A percentile compares a stretch with the other conserved stretches of the same genome.
Conservation (phyloP, 2,888 invertebrate species). For the Hydriomena furcata region DNA sequence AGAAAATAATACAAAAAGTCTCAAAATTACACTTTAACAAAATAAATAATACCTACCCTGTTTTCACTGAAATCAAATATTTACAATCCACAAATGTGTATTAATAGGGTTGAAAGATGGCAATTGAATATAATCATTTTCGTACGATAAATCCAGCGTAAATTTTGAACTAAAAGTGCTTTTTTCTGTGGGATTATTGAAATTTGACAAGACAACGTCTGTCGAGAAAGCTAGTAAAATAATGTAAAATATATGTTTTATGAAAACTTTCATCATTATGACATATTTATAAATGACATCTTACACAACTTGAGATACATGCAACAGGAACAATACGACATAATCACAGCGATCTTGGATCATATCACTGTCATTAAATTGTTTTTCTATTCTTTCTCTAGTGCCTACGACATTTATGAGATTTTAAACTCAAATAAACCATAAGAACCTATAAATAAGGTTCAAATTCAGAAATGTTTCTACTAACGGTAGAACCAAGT, state of each 20-base stretch:
- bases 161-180: no score
- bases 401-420: constrained; percentile 25
- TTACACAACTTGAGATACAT: constrained; percentile 40
- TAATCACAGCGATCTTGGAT: constrained; percentile 47
- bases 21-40: no score
- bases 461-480: not conserved
- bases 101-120: no score
- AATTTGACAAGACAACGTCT: no score
- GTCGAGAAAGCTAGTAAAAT: not conserved
- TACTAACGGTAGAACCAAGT: constrained; percentile 17
- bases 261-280: constrained; percentile 6
- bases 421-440: not conserved
- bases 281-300: constrained; percentile 30
- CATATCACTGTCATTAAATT: constrained; percentile 57
- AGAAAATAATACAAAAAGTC: no score
- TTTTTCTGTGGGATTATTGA: no score
- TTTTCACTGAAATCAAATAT: no score
- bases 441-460: not conserved
- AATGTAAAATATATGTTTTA: no score
- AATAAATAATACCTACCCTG: no score
- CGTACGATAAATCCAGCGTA: no score
- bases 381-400: constrained; percentile 51
- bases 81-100: no score
- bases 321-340: constrained; percentile 39
- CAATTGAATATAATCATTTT: no score